Percentiles rank a stretch among this genome's conserved stretches.
These are phyloP conservation scores for Anoncus sp. DNA, from an alignment of 2,888 invertebrate species.

Conservation along the genomic window DNA sequence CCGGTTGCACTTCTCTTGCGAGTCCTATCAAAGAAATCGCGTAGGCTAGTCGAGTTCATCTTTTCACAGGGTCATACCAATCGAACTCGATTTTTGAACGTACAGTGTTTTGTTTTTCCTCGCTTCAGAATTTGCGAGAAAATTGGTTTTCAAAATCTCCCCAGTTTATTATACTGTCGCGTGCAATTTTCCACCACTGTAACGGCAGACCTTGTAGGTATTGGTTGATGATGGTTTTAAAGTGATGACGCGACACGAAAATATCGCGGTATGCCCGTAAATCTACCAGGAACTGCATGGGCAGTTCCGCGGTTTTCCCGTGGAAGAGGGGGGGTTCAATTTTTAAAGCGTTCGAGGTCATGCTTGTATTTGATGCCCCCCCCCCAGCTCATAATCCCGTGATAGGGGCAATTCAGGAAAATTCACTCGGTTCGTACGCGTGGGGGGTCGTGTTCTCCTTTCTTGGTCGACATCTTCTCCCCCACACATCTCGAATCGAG, in stretches of 20 bases:
- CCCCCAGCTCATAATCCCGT: no score
- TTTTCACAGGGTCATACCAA: background rate
- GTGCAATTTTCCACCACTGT: conserved; percentile 25
- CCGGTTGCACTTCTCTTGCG: background rate
- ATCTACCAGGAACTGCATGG: conserved; percentile 12
- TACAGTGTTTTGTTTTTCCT: background rate
- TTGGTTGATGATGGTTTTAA: background rate
- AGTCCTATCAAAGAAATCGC: background rate
- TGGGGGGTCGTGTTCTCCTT: no score
- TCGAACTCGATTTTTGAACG: background rate
- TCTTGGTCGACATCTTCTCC: no score
- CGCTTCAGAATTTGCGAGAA: conserved; percentile 1
- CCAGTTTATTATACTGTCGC: background rate
- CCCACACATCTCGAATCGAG: no score
- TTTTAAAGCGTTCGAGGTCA: background rate
- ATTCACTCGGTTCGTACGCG: no score
- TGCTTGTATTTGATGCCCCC: no score
- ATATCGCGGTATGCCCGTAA: background rate
- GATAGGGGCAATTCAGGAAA: no score
- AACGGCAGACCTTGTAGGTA: conserved; percentile 6
- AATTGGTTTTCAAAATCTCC: conserved; percentile 12
- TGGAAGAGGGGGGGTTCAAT: background rate
- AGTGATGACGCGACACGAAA: conserved; percentile 15
- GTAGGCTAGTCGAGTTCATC: background rate
- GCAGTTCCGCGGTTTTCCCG: background rate